A percentile compares a stretch with the other conserved stretches of the same genome.
Evolutionary conservation across 2,797 vertebrate species (phyloP).

Genomic region (Microctenopoma steveboyesi): DNA sequence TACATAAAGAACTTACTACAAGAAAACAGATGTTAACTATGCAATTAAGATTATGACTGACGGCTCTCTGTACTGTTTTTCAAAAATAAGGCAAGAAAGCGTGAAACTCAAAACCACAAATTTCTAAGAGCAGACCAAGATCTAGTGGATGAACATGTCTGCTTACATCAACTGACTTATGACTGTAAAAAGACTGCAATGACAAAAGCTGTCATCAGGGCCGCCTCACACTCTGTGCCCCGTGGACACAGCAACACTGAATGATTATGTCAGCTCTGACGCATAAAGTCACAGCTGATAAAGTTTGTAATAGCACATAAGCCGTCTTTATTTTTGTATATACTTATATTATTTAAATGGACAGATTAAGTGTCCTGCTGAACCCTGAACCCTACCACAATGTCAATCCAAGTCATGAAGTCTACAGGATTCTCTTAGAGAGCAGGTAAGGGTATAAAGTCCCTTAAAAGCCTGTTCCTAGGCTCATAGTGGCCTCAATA

Average conservation of each 20-base stretch:
- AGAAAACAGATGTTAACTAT: neutral
- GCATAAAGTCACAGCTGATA: slow-evolving; percentile 8
- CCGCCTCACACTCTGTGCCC: neutral
- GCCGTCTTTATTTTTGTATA: neutral
- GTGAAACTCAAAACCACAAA: neutral
- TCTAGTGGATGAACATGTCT: slow-evolving; percentile 7
- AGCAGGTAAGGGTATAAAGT: too few species aligned
- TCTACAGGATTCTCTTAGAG: neutral
- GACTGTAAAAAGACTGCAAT: slow-evolving; percentile 1
- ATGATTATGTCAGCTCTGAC: slow-evolving; percentile 25
- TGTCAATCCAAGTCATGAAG: too few species aligned
- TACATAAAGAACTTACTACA: neutral
- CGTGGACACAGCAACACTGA: slow-evolving; percentile 10
- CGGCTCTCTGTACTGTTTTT: slow-evolving; percentile 8
- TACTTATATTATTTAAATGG: neutral
- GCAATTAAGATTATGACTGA: slow-evolving; percentile 5
- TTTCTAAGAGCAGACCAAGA: slow-evolving; percentile 7
- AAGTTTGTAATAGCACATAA: neutral
- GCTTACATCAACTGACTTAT: slow-evolving; percentile 20
- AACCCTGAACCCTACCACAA: neutral
- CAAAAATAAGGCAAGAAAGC: neutral
- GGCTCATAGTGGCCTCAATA: too few species aligned
- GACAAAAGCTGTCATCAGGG: slow-evolving; percentile 31
- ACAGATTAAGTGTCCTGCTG: neutral
- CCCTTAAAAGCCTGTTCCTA: too few species aligned